Base-by-base conservation (phyloP, 2,113 vertebrate species). In the Labrus mixtus region DNA sequence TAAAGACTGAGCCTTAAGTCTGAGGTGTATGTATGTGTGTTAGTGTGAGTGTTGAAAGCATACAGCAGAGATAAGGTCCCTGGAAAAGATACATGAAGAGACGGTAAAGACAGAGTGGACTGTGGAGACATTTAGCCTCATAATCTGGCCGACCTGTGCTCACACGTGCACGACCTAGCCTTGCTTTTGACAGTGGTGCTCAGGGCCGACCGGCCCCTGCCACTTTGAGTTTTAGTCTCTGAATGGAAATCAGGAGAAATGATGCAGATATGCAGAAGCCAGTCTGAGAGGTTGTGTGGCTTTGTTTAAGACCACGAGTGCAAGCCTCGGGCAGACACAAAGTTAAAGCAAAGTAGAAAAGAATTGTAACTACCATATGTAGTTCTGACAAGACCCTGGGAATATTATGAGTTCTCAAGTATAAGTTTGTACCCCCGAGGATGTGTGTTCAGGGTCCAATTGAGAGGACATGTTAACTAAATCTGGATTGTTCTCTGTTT, bases 91-190 rank as follows among this genome's bases (percentile, higher is more conserved):
- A 66, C 66, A 65, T 22, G 20, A 46, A 57, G 36, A 74, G 10
- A 45, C 43, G 69, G 73, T 60, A 23, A 58, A 62, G 66, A 76
- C 76, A 72, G 55, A 50, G 54, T 36, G 76, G 8, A 53, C 65
- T 64, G 43, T 64, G 59, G 13, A 84, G 55, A 77, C 60, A 15
- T 55, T 76, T 41, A 64, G 73, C 48, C 53, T 62, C 67, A 89
- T 91, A 81, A 89, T 86, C 59, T 62, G 73, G 78, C 56, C 65
- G 78, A 82, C 84, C 84, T 87, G 81, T 48, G 63, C 73, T 86
- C 53, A 54, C 76, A 84, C 50, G 75, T 87, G 79, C 68, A 78
- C 55, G 69, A 67, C 65, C 65, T 37, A 20, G 50, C 51, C 77
- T 72, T 68, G 58, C 39, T 54, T 51, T 65, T 73, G 70, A 60